A percentile compares a stretch with the other conserved stretches of the same genome.
Conservation (phyloP, 2,888 invertebrate species). For the Dasypolia templi region DNA sequence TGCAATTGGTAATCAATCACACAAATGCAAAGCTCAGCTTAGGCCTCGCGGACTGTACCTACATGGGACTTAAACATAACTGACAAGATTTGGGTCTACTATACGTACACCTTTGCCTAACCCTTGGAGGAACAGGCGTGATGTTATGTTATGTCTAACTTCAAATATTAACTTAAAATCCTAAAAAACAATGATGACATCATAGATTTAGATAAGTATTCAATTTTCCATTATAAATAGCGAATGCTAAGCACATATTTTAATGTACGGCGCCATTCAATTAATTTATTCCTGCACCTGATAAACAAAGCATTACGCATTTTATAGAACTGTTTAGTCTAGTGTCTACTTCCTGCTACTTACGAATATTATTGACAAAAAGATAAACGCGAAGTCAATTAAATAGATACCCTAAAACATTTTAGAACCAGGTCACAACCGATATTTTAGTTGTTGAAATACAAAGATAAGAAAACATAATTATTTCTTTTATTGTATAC, state of each 20-base stretch:
- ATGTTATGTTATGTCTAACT: neutral
- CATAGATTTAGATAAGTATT: neutral
- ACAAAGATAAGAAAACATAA: constrained; percentile 22
- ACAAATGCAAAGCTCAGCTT: too few species aligned
- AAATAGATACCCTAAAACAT: constrained; percentile 2
- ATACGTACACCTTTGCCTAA: neutral
- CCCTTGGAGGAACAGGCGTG: neutral
- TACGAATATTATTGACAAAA: neutral
- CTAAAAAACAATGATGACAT: neutral
- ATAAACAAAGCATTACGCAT: neutral
- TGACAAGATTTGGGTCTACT: neutral
- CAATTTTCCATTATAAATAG: neutral
- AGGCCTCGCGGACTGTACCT: too few species aligned
- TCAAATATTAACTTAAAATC: constrained; percentile 1
- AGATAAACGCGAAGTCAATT: constrained; percentile 2
- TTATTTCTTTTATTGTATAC: neutral
- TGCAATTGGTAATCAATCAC: too few species aligned
- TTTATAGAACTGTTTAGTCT: neutral
- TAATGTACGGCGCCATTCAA: neutral
- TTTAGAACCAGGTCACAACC: constrained; percentile 19
- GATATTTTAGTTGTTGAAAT: constrained; percentile 12
- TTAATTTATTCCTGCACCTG: neutral
- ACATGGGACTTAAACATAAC: neutral
- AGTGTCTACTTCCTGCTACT: constrained; percentile 9
- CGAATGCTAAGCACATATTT: neutral